Evolutionary conservation across 2,888 invertebrate genomes (phyloP).

Genomic region (Augochlorella aurata): DNA sequence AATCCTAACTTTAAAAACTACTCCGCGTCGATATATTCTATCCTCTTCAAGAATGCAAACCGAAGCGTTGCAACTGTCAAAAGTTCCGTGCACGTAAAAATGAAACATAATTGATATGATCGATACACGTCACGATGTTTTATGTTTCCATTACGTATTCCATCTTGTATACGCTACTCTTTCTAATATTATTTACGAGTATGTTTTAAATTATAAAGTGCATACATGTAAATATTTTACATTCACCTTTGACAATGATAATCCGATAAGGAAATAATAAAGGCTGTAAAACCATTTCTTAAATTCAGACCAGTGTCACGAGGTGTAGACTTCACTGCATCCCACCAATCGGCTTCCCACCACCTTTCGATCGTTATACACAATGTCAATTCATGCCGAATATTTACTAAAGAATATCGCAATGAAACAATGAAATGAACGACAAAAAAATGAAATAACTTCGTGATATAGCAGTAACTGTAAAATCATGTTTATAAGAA

Average conservation of each 20-base stretch:
- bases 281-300: slow-evolving; percentile 33
- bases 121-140: neutral
- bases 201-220: neutral
- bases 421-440: neutral
- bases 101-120: neutral
- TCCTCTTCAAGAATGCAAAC: no score
- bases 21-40: no score
- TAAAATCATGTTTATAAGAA: slow-evolving; percentile 23
- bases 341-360: slow-evolving; percentile 62
- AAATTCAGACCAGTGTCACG: slow-evolving; percentile 40
- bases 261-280: slow-evolving; percentile 31
- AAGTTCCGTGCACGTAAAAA: no score
- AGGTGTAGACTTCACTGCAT: slow-evolving; percentile 34
- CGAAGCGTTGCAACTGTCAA: no score
- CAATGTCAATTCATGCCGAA: slow-evolving; percentile 47
- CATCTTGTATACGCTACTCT: neutral
- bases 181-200: neutral
- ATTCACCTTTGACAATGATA: slow-evolving; percentile 26
- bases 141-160: neutral
- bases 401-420: neutral
- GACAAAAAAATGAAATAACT: slow-evolving; percentile 16
- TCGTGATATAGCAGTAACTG: neutral
- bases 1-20: no score
- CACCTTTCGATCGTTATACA: slow-evolving; percentile 70
- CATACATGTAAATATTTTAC: neutral